A percentile compares a stretch with the other conserved stretches of the same genome.
Evolutionary conservation across 2,113 vertebrate genomes (phyloP).

Genomic region (Proterorhinus semilunaris): DNA sequence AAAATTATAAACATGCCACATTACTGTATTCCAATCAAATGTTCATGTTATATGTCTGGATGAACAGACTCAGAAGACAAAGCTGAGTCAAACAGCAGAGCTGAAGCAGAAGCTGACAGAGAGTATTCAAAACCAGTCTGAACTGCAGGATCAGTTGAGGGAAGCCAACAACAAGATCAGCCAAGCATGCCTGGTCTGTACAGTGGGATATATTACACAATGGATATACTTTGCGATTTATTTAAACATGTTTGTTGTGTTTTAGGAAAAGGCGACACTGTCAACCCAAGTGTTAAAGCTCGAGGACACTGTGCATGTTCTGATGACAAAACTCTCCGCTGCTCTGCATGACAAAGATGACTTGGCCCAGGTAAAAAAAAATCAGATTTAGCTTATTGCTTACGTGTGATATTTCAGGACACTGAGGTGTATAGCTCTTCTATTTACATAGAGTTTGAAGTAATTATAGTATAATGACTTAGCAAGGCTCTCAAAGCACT

Average conservation of each 20-base stretch:
- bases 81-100: slow-evolving; percentile 60
- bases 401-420: neutral
- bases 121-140: slow-evolving; percentile 37
- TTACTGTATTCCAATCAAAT: neutral
- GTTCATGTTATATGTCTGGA: neutral
- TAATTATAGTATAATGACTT: too few species aligned
- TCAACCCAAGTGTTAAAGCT: slow-evolving; percentile 66
- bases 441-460: neutral
- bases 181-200: slow-evolving; percentile 68
- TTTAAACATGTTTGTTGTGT: neutral
- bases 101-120: slow-evolving; percentile 53
- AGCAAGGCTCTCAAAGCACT: too few species aligned
- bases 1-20: neutral
- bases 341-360: slow-evolving; percentile 60
- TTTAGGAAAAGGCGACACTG: slow-evolving; percentile 75
- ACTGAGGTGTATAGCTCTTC: neutral
- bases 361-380: slow-evolving; percentile 64
- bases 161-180: slow-evolving; percentile 66
- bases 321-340: slow-evolving; percentile 55
- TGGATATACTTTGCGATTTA: neutral
- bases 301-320: slow-evolving; percentile 67
- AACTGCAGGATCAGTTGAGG: slow-evolving; percentile 66
- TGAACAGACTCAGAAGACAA: slow-evolving; percentile 51
- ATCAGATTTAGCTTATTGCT: neutral
- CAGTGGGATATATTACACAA: neutral